These are phyloP conservation scores for Meiosimyza platycephala DNA, from an alignment of 2,888 invertebrate species.

Conservation along the genomic window DNA sequence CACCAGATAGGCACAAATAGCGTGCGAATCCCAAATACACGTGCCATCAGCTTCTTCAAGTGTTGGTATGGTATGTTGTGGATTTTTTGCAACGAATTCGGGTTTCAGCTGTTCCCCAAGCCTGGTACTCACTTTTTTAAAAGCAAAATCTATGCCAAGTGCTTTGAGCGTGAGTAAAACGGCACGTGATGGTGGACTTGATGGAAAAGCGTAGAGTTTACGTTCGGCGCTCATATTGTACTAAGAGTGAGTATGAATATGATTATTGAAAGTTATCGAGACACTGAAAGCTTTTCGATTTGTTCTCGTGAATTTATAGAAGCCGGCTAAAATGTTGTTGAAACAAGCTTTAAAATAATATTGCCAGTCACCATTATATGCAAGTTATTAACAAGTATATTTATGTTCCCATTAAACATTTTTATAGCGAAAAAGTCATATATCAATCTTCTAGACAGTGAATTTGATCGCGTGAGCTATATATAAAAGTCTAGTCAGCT, in stretches of 20 bases:
- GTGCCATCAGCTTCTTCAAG: slow-evolving; percentile 46
- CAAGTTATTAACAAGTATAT: not conserved
- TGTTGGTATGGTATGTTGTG: slow-evolving; percentile 45
- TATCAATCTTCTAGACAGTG: no score
- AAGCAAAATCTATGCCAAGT: slow-evolving; percentile 51
- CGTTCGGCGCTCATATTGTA: slow-evolving; percentile 44
- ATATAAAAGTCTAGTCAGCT: no score
- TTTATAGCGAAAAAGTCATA: not conserved
- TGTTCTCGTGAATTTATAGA: no score
- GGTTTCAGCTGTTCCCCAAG: slow-evolving; percentile 48
- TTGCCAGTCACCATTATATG: no score
- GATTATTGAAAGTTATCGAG: no score
- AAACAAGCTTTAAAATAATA: no score
- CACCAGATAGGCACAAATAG: slow-evolving; percentile 59
- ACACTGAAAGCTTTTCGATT: no score
- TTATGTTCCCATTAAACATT: no score
- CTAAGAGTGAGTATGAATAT: slow-evolving; percentile 28
- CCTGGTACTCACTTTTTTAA: slow-evolving; percentile 57
- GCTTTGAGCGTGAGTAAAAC: slow-evolving; percentile 54
- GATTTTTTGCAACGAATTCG: slow-evolving; percentile 58
- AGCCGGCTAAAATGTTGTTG: no score
- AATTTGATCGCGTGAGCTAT: not conserved
- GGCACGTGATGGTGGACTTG: slow-evolving; percentile 56
- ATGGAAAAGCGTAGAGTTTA: slow-evolving; percentile 53
- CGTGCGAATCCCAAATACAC: slow-evolving; percentile 59